Evolutionary conservation across 2,113 vertebrate species (phyloP).

Genomic region (Etia nguti): DNA sequence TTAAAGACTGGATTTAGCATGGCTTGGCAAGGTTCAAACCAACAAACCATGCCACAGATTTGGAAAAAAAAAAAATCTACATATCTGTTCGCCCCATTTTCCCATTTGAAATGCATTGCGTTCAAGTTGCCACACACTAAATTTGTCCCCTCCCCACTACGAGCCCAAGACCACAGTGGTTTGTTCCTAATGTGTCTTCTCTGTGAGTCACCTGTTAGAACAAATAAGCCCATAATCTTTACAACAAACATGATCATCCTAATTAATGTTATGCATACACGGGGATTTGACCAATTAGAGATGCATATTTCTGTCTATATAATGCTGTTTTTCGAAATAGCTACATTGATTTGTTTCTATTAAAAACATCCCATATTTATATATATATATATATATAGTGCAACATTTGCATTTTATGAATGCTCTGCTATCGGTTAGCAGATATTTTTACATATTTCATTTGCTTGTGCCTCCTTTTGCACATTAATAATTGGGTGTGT

Average conservation of each 20-base stretch:
- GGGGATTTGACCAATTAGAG: slow-evolving; percentile 67
- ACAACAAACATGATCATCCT: slow-evolving; percentile 68
- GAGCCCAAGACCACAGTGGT: slow-evolving; percentile 25
- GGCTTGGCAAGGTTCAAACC: slow-evolving; percentile 63
- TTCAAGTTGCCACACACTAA: slow-evolving; percentile 9
- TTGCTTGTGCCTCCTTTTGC: slow-evolving; percentile 6
- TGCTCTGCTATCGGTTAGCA: slow-evolving; percentile 22
- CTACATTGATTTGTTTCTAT: neutral
- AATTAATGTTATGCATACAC: slow-evolving; percentile 68
- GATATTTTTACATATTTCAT: slow-evolving; percentile 33
- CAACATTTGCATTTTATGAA: slow-evolving; percentile 34
- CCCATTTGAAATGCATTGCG: slow-evolving; percentile 47
- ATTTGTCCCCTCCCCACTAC: slow-evolving; percentile 24
- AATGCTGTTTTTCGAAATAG: slow-evolving; percentile 25
- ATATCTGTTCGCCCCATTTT: slow-evolving; percentile 54
- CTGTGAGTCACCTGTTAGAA: slow-evolving; percentile 58
- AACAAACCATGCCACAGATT: slow-evolving; percentile 47
- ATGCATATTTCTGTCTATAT: slow-evolving; percentile 43
- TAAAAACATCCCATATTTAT: slow-evolving; percentile 5
- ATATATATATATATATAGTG: neutral
- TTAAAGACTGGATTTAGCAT: slow-evolving; percentile 69
- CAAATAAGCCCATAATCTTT: slow-evolving; percentile 68
- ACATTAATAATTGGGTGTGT: slow-evolving; percentile 46
- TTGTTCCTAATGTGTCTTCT: slow-evolving; percentile 46
- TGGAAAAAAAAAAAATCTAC: slow-evolving; percentile 22